Evolutionary conservation across 2,888 invertebrate species (phyloP).

Genomic region (Trachelus troglodyta): DNA sequence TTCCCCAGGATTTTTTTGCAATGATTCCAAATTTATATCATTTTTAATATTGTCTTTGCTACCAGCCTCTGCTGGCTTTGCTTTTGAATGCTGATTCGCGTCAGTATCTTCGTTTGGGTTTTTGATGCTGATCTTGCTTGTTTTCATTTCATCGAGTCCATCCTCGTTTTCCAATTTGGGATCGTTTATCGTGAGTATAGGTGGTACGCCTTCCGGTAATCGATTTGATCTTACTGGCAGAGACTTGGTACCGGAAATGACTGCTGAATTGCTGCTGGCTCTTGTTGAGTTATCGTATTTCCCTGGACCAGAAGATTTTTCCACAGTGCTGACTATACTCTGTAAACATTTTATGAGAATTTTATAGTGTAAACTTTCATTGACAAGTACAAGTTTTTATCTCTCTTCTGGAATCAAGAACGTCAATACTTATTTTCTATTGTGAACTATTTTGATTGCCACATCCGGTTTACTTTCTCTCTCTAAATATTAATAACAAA

Average conservation of each 20-base stretch:
- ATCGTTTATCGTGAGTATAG: conserved; percentile 55
- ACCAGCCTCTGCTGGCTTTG: background rate
- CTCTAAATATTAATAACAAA: background rate
- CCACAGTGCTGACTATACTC: conserved; percentile 33
- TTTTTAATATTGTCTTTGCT: background rate
- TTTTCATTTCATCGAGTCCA: conserved; percentile 27
- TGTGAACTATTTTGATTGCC: background rate
- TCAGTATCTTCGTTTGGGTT: background rate
- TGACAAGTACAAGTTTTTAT: background rate
- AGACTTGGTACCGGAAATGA: conserved; percentile 34
- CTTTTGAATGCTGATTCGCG: background rate
- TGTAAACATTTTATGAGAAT: conserved; percentile 23
- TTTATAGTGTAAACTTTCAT: background rate
- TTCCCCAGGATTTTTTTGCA: conserved; percentile 40
- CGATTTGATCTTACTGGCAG: conserved; percentile 15
- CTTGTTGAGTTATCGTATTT: conserved; percentile 35
- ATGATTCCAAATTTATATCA: conserved; percentile 32
- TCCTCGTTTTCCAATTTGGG: conserved; percentile 34
- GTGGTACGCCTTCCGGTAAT: conserved; percentile 57
- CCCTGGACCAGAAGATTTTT: conserved; percentile 24
- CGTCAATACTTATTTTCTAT: background rate
- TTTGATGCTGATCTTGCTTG: conserved; percentile 31
- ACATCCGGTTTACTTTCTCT: background rate
- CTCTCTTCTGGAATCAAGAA: background rate
- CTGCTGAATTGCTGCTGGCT: conserved; percentile 31